Evolutionary conservation across 2,797 vertebrate species (phyloP).

Genomic region (Hippocampus kuda): DNA sequence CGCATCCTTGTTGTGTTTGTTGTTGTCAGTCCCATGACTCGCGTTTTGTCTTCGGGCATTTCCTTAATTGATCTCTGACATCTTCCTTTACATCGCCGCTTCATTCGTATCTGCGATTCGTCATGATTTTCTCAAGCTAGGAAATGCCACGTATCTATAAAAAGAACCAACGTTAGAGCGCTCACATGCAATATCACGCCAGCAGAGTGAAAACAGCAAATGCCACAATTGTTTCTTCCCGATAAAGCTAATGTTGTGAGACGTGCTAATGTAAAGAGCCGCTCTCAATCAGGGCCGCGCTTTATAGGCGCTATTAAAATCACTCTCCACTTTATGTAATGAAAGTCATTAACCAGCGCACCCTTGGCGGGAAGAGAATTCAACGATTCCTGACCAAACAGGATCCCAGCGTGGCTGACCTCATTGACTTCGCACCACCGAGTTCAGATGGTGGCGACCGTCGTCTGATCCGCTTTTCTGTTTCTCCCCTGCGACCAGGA

Average conservation of each 20-base stretch:
- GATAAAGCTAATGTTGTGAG: constrained; percentile 58
- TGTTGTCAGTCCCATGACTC: constrained; percentile 48
- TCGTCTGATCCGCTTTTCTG: constrained; percentile 18
- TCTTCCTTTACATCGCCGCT: constrained; percentile 22
- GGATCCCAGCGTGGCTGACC: background rate
- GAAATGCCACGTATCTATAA: constrained; percentile 2
- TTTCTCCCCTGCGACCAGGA: constrained; percentile 28
- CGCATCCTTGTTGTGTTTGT: constrained; percentile 37
- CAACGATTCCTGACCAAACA: constrained; percentile 41
- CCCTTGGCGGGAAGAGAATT: constrained; percentile 43
- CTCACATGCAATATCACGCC: background rate
- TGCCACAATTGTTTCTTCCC: constrained; percentile 24
- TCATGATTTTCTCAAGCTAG: constrained; percentile 17
- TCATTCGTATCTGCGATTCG: constrained; percentile 48
- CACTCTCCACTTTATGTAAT: constrained; percentile 69
- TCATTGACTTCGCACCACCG: background rate
- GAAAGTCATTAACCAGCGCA: constrained; percentile 62
- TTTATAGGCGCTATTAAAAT: constrained; percentile 68
- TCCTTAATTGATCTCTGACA: constrained; percentile 58
- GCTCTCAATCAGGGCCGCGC: constrained; percentile 65
- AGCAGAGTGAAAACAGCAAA: constrained; percentile 29
- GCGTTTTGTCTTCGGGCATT: constrained; percentile 50
- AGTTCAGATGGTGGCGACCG: constrained; percentile 18
- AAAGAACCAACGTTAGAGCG: background rate
- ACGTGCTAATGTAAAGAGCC: constrained; percentile 45